Conservation (phyloP, 1,140 invertebrate genomes). For the Rhopalosiphum padi region DNA sequence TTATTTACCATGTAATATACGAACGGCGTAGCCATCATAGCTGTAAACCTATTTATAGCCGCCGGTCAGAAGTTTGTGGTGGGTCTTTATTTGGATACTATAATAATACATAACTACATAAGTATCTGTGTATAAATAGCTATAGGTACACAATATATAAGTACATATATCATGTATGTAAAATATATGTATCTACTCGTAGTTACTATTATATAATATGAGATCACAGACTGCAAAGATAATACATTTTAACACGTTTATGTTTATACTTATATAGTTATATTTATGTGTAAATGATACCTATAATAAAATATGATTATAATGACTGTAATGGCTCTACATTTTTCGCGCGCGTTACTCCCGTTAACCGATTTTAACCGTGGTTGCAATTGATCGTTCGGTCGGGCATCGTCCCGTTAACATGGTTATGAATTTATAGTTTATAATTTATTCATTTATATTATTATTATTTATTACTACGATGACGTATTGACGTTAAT, state of each 20-base stretch:
- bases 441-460: background rate
- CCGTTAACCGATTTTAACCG: background rate
- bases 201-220: background rate
- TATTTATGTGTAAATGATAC: background rate
- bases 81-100: no score
- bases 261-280: background rate
- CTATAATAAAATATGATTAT: background rate
- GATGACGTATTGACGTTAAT: background rate
- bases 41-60: no score
- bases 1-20: no score
- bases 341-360: background rate
- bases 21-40: no score
- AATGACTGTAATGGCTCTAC: background rate
- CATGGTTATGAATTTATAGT: background rate
- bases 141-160: background rate
- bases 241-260: background rate
- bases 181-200: no score
- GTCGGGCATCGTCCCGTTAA: background rate
- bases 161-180: background rate
- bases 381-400: background rate
- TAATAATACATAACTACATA: no score
- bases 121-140: background rate
- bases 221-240: background rate
- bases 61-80: no score
- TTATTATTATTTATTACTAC: background rate